Conservation (phyloP, 2,113 vertebrate genomes). For the Anser brachyrhynchus region DNA sequence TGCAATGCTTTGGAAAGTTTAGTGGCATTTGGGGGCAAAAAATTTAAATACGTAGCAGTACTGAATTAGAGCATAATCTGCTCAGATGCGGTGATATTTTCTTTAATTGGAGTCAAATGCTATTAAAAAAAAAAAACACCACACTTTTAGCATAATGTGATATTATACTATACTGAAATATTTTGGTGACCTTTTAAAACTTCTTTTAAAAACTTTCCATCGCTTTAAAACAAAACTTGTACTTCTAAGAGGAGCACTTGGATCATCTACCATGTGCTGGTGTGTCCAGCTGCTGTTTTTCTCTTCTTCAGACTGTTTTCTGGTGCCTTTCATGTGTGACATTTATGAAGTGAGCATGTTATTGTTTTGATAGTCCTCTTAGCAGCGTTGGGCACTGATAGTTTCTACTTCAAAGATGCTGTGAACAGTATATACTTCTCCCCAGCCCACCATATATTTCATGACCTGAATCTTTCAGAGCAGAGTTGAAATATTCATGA, state of each 20-base stretch:
- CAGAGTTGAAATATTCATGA: neutral
- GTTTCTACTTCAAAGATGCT: neutral
- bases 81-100: neutral
- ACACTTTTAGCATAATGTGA: neutral
- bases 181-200: neutral
- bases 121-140: neutral
- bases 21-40: neutral
- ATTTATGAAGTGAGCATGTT: accelerated
- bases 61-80: neutral
- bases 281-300: neutral
- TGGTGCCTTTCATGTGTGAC: neutral
- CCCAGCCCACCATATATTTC: neutral
- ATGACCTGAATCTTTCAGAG: neutral
- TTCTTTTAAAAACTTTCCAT: neutral
- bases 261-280: neutral
- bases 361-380: neutral
- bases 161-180: neutral
- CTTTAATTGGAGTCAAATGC: neutral
- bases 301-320: neutral
- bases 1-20: neutral
- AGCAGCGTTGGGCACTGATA: neutral
- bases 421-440: neutral
- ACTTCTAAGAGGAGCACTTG: neutral
- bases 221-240: neutral
- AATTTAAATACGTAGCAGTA: neutral